Evolutionary conservation across 2,888 invertebrate species (phyloP).

Genomic region (Poecilobothrus nobilitatus): DNA sequence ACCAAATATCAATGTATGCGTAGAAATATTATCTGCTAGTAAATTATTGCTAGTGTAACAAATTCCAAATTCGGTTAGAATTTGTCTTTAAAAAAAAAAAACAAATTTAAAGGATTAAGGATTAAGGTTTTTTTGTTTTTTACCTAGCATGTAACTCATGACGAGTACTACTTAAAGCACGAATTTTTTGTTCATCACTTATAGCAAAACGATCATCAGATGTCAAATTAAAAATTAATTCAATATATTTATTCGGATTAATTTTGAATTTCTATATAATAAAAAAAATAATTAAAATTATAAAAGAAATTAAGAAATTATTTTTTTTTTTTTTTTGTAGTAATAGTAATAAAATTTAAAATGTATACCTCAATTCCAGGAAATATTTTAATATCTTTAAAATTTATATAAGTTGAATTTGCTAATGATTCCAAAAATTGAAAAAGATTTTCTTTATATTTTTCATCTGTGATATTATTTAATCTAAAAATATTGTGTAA

Average conservation of each 20-base stretch:
- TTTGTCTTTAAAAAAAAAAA: not conserved
- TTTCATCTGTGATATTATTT: not conserved
- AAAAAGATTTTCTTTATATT: slow-evolving; percentile 21
- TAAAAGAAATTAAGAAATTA: not conserved
- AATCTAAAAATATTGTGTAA: not conserved
- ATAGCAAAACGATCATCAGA: slow-evolving; percentile 22
- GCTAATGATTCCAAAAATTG: slow-evolving; percentile 39
- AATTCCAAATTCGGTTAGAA: not conserved
- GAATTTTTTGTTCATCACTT: not conserved
- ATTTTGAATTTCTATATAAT: slow-evolving; percentile 28
- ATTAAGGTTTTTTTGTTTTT: no score
- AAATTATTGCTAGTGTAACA: not conserved
- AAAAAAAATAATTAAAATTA: not conserved
- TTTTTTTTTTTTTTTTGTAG: not conserved
- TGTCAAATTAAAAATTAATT: slow-evolving; percentile 39
- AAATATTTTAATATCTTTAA: slow-evolving; percentile 34
- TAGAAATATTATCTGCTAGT: not conserved
- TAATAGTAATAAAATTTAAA: not conserved
- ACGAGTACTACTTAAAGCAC: not conserved
- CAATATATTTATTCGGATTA: slow-evolving; percentile 36
- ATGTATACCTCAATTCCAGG: slow-evolving; percentile 30
- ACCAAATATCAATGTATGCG: not conserved
- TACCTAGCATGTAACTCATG: not conserved
- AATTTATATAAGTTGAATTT: slow-evolving; percentile 40
- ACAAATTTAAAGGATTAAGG: no score